Percentiles rank a stretch among this genome's conserved stretches.
Evolutionary conservation across 2,113 vertebrate genomes (phyloP).

Genomic region (Pionites leucogaster): DNA sequence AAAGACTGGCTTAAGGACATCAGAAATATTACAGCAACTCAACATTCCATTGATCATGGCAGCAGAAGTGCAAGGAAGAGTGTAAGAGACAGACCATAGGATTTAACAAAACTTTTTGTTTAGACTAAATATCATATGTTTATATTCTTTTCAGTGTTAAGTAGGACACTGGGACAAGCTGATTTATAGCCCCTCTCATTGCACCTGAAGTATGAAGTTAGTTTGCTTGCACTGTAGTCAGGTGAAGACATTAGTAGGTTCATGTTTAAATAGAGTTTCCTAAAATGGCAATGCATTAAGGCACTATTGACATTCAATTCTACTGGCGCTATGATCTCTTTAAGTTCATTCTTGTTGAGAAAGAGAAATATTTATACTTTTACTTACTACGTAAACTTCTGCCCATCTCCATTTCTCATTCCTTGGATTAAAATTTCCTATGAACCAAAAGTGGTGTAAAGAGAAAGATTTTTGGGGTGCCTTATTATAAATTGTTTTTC

Average conservation of each 20-base stretch:
- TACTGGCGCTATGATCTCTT: neutral
- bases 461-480: neutral
- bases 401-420: neutral
- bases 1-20: neutral
- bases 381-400: neutral
- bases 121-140: neutral
- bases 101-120: neutral
- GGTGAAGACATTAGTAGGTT: accelerated
- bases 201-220: neutral
- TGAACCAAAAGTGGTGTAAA: neutral
- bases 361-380: neutral
- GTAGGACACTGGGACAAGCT: neutral
- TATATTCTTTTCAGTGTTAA: neutral
- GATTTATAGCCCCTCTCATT: neutral
- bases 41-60: accelerated
- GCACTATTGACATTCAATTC: neutral
- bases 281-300: neutral
- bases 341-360: neutral
- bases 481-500: neutral
- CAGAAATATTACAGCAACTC: neutral
- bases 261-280: neutral
- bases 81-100: neutral
- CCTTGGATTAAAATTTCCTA: neutral
- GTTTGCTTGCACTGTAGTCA: neutral
- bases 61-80: neutral